Evolutionary conservation across 2,888 invertebrate species (phyloP).

Genomic region (Andrena praecox): DNA sequence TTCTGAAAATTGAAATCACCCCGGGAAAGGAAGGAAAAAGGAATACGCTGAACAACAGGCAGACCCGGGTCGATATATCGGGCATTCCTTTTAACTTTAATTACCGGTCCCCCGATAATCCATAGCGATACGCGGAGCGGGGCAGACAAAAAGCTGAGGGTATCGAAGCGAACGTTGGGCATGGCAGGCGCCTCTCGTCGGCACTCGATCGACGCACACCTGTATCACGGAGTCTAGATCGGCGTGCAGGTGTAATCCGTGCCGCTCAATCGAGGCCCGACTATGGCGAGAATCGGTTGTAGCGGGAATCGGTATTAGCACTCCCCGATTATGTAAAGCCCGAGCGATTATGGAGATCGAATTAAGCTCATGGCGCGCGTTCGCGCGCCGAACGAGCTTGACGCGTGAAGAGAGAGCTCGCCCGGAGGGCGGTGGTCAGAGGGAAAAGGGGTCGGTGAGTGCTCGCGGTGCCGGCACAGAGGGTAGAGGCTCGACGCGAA

Average conservation of each 20-base stretch:
- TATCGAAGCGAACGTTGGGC: conserved; percentile 22
- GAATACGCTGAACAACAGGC: neutral
- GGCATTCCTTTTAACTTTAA: conserved; percentile 40
- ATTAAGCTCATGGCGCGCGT: conserved; percentile 73
- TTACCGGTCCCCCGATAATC: conserved; percentile 23
- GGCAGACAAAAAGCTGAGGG: neutral
- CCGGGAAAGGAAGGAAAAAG: neutral
- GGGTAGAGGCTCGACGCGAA: conserved; percentile 27
- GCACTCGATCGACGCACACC: conserved; percentile 27
- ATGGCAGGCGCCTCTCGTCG: conserved; percentile 12
- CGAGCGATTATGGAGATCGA: conserved; percentile 79
- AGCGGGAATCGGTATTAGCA: conserved; percentile 73
- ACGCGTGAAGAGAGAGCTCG: conserved; percentile 61
- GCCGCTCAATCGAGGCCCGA: conserved; percentile 68
- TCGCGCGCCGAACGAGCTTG: conserved; percentile 63
- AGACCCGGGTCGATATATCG: conserved; percentile 7
- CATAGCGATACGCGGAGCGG: neutral
- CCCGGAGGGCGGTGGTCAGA: neutral
- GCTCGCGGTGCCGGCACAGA: conserved; percentile 49
- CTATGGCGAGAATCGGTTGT: conserved; percentile 70
- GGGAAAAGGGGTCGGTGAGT: conserved; percentile 41
- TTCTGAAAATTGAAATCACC: neutral
- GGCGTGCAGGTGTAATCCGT: conserved; percentile 71
- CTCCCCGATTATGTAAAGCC: conserved; percentile 78
- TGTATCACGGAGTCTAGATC: conserved; percentile 35